A percentile compares a stretch with the other conserved stretches of the same genome.
Evolutionary conservation across 2,113 vertebrate genomes (phyloP).

Genomic region (Eolophus roseicapilla): DNA sequence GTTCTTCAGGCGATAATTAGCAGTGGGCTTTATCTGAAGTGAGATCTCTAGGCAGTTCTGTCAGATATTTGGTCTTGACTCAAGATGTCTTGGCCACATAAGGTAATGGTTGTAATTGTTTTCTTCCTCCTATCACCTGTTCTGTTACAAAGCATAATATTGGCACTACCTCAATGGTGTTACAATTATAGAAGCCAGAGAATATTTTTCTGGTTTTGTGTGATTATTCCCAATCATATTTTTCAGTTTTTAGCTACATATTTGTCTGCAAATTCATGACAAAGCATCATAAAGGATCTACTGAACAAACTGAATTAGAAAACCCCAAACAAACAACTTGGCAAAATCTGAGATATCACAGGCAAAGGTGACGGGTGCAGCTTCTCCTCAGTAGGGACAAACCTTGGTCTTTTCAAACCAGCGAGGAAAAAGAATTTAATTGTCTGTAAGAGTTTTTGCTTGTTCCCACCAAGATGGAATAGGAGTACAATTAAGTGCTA

Average conservation of each 20-base stretch:
- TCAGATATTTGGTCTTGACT: conserved; percentile 22
- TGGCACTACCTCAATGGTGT: neutral
- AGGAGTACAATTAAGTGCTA: neutral
- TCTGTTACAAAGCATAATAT: neutral
- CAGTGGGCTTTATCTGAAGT: conserved; percentile 6
- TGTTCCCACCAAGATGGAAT: neutral
- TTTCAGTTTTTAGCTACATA: neutral
- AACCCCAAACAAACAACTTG: neutral
- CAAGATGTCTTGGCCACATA: neutral
- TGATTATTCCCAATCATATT: neutral
- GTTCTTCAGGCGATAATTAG: neutral
- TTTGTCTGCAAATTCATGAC: neutral
- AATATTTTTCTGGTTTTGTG: neutral
- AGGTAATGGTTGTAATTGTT: neutral
- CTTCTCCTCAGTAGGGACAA: neutral
- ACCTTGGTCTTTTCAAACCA: neutral
- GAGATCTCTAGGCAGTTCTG: neutral
- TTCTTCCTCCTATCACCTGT: conserved; percentile 6
- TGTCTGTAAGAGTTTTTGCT: neutral
- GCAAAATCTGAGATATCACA: neutral
- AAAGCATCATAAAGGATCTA: neutral
- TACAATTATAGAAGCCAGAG: neutral
- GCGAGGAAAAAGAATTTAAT: neutral
- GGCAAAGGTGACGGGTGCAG: neutral
- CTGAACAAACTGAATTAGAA: neutral